phyloP scores from a whole-genome alignment of 2,888 invertebrate genomes.

The Bellardia bayeri region DNA sequence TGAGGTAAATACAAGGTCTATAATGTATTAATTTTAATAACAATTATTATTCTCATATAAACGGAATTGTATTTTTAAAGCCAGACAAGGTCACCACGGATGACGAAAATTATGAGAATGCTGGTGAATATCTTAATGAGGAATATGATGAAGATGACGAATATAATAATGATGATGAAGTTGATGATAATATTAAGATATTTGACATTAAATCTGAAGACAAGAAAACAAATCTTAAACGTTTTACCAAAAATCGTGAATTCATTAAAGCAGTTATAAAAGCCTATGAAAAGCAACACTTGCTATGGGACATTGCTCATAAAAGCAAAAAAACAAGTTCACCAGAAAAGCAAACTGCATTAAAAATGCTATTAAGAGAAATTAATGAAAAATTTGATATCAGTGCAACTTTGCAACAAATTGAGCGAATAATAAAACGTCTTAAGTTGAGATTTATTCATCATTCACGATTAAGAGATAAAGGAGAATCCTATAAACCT shows the following conservation, averaged over 20 bases:
- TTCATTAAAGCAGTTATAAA: slow-evolving; percentile 59
- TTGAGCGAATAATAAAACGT: slow-evolving; percentile 62
- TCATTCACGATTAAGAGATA: slow-evolving; percentile 36
- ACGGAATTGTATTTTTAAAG: slow-evolving; percentile 14
- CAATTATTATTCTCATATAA: neutral
- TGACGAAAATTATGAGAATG: slow-evolving; percentile 40
- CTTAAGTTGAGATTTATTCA: slow-evolving; percentile 59
- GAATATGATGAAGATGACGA: slow-evolving; percentile 30
- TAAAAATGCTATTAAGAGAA: slow-evolving; percentile 25
- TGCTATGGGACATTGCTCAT: slow-evolving; percentile 50
- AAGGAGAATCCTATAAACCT: slow-evolving; percentile 40
- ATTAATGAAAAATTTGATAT: slow-evolving; percentile 61
- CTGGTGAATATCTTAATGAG: slow-evolving; percentile 24
- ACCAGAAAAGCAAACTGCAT: slow-evolving; percentile 32
- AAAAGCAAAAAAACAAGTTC: slow-evolving; percentile 42
- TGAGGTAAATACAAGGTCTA: slow-evolving; percentile 41
- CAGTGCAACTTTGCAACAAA: slow-evolving; percentile 42
- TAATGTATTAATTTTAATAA: neutral
- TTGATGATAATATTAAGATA: neutral
- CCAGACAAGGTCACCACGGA: slow-evolving; percentile 32
- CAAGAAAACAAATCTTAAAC: slow-evolving; percentile 47
- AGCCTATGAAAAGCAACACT: slow-evolving; percentile 53
- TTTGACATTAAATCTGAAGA: neutral
- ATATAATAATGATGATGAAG: neutral
- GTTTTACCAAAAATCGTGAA: slow-evolving; percentile 59